Evolutionary conservation across 2,888 invertebrate genomes (phyloP), one percentile per base, ranked within the genome.

Genomic region (Lacanobia wlatinum): DNA sequence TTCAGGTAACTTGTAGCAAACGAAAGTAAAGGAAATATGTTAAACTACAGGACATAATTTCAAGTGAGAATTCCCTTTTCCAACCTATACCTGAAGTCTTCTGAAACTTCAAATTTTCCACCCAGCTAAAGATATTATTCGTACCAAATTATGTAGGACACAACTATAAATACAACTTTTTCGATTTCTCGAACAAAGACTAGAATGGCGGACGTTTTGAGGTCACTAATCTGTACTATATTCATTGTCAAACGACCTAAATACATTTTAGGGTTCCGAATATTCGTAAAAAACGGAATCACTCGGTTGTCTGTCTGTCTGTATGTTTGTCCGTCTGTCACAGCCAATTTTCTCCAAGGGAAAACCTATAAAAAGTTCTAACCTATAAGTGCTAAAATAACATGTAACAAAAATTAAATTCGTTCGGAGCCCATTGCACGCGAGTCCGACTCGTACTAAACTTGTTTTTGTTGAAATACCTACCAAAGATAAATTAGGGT

Each of bases 191-290:
- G 14, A 14, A 43, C 5, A 16, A 16, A 5, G 5, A 43, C 14
- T 5, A 62, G 10, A n/a, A 58, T 38, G 12, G 10, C 16, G 5
- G 9, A 1, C 14, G 2, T 56, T 70, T 78, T 68, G 46, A 28
- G 58, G 55, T 71, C 58, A 71, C 61, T 68, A 62, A 65, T 70
- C 56, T 43, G 18, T 28, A 43, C 63, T 34, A 60, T 63, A 60
- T 66, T 70, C 9, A 52, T 63, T 56, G 48, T 63, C 34, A n/a
- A 40, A 56, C 12, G 28, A 5, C 53, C 38, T 62, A 53, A 43
- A 28, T 65, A n/a, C 43, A 68, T 46, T 28, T 2, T 2, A 28
- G 28, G 28, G 28, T 28, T 28, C 28, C 28, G 28, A 28, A 28
- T 3, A 28, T 28, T 3, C 28, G 3, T 28, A 28, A 28, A 3